A percentile compares a stretch with the other conserved stretches of the same genome.
These are phyloP conservation scores for Lepidocyrtinus sp. DNA, from an alignment of 2,888 invertebrate species.

Conservation along the genomic window DNA sequence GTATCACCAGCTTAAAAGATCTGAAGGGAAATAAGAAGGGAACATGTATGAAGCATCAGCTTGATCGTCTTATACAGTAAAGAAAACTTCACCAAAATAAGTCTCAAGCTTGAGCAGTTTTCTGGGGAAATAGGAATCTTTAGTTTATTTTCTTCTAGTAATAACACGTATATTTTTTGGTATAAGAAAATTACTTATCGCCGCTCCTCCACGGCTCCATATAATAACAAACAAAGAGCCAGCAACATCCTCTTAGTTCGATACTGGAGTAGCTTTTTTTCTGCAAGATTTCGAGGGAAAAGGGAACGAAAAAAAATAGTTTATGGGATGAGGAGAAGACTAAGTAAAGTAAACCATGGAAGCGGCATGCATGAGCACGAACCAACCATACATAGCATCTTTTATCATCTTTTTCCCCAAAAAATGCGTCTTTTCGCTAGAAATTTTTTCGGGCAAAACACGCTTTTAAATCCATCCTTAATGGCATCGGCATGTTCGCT, in stretches of 20 bases:
- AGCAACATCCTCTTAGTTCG: slow-evolving; percentile 20
- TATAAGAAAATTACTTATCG: slow-evolving; percentile 13
- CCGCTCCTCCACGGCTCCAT: neutral
- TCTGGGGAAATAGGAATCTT: slow-evolving; percentile 17
- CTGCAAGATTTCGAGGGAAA: slow-evolving; percentile 20
- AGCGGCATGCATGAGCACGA: slow-evolving; percentile 52
- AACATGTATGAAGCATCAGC: neutral
- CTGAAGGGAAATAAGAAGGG: neutral
- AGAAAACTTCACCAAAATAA: neutral
- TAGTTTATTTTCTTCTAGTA: slow-evolving; percentile 41
- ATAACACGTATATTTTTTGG: slow-evolving; percentile 11
- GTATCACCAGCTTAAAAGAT: neutral
- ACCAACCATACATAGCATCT: slow-evolving; percentile 48
- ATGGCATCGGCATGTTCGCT: slow-evolving; percentile 50
- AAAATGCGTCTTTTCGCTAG: slow-evolving; percentile 19
- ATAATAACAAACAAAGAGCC: slow-evolving; percentile 34
- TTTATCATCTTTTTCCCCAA: slow-evolving; percentile 37
- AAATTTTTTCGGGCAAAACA: slow-evolving; percentile 38
- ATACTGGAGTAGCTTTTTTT: neutral
- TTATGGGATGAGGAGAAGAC: neutral
- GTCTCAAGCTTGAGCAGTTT: neutral
- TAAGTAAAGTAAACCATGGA: slow-evolving; percentile 46
- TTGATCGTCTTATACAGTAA: neutral
- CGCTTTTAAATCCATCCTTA: slow-evolving; percentile 52
- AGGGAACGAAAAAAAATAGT: slow-evolving; percentile 31